These are phyloP conservation scores for Callyntrura guangdongensis DNA, from an alignment of 2,888 invertebrate genomes.

Conservation along the genomic window DNA sequence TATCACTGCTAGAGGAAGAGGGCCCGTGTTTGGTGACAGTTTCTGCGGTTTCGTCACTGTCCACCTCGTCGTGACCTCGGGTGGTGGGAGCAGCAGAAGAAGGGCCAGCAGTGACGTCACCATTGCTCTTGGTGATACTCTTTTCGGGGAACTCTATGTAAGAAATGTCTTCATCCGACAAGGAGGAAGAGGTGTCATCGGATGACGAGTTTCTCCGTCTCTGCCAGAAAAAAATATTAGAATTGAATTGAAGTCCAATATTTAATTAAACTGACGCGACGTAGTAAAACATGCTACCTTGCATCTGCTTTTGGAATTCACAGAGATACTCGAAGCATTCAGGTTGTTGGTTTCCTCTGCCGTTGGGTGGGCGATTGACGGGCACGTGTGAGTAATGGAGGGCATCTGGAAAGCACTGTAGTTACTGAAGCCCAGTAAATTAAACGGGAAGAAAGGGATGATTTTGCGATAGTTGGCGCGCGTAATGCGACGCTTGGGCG, in stretches of 20 bases:
- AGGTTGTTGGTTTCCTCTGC: conserved; percentile 25
- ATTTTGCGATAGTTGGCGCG: conserved; percentile 68
- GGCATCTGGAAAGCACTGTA: conserved; percentile 72
- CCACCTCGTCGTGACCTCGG: conserved; percentile 64
- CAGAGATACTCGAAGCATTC: conserved; percentile 40
- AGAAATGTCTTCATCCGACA: conserved; percentile 51
- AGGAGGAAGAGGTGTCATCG: conserved; percentile 6
- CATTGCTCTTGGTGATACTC: not conserved
- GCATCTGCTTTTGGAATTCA: conserved; percentile 51
- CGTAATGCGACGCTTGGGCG: conserved; percentile 72
- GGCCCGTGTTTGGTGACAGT: conserved; percentile 42
- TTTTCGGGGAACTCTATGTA: conserved; percentile 39
- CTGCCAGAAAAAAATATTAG: conserved; percentile 25
- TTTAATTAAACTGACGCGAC: not conserved
- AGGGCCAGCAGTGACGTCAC: not conserved
- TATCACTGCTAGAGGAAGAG: conserved; percentile 38
- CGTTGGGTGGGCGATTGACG: no score
- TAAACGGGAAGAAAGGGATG: conserved; percentile 69
- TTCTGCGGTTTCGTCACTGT: conserved; percentile 66
- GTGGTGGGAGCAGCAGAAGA: no score
- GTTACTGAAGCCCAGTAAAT: conserved; percentile 67
- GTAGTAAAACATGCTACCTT: conserved; percentile 31
- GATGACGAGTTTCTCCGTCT: conserved; percentile 64
- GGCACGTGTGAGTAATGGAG: conserved; percentile 12
- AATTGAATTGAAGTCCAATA: not conserved